Conservation (phyloP, 2,888 invertebrate genomes). For the Chloroclystis v-ata region DNA sequence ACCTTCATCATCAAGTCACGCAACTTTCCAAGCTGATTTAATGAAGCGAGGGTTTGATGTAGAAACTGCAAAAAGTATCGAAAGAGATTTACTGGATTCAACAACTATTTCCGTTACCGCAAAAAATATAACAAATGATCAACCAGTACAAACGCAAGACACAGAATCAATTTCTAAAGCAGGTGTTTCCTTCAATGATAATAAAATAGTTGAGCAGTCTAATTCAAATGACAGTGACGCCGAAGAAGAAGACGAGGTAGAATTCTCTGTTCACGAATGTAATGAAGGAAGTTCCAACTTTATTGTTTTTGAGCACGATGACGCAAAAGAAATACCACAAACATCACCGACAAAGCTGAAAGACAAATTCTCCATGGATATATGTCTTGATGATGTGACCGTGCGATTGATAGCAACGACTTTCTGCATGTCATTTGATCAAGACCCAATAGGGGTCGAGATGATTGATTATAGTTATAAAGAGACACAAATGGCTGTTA, state of each 20-base stretch:
- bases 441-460: slow-evolving; percentile 36
- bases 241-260: slow-evolving; percentile 48
- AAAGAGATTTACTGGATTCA: slow-evolving; percentile 62
- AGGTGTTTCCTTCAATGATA: slow-evolving; percentile 29
- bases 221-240: slow-evolving; percentile 41
- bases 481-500: slow-evolving; percentile 62
- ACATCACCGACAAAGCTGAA: slow-evolving; percentile 46
- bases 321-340: slow-evolving; percentile 35
- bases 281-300: slow-evolving; percentile 56
- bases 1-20: no score
- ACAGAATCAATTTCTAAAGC: slow-evolving; percentile 30
- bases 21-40: slow-evolving; percentile 56
- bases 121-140: neutral
- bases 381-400: slow-evolving; percentile 62
- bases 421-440: slow-evolving; percentile 45
- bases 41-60: slow-evolving; percentile 66
- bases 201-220: slow-evolving; percentile 38
- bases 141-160: slow-evolving; percentile 25
- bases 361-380: slow-evolving; percentile 66
- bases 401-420: slow-evolving; percentile 57
- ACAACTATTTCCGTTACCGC: slow-evolving; percentile 29
- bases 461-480: slow-evolving; percentile 38
- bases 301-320: slow-evolving; percentile 43
- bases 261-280: slow-evolving; percentile 54
- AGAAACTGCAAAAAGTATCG: slow-evolving; percentile 68